Evolutionary conservation across 2,113 vertebrate genomes (phyloP).

Genomic region (Gnathonemus longibarbis): DNA sequence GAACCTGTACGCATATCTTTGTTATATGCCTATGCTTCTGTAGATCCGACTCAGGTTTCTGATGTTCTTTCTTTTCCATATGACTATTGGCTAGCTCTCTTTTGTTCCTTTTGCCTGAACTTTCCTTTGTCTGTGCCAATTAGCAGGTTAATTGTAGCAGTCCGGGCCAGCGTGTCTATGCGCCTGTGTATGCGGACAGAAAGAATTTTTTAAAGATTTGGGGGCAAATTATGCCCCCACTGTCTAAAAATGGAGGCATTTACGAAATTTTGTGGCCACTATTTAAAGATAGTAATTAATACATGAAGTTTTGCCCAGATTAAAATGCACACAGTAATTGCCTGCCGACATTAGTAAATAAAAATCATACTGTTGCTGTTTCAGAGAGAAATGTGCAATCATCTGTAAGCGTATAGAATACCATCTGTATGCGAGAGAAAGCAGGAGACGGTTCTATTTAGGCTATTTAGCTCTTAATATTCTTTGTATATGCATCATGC

Average conservation of each 20-base stretch:
- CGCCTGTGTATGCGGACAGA: neutral
- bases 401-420: neutral
- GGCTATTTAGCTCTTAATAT: neutral
- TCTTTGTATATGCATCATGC: neutral
- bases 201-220: no score
- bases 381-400: neutral
- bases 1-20: neutral
- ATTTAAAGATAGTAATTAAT: neutral
- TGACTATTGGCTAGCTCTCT: neutral
- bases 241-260: neutral
- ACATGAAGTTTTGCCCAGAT: neutral
- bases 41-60: neutral
- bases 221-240: no score
- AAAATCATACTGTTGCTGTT: neutral
- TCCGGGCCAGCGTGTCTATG: neutral
- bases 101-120: neutral
- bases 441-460: neutral
- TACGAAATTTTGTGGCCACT: neutral
- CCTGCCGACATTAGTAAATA: neutral
- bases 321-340: neutral
- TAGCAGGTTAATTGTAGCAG: neutral
- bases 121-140: neutral
- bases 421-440: neutral
- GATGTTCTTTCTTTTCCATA: neutral
- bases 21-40: neutral